These are phyloP conservation scores for Hylaeus anthracinus DNA, from an alignment of 1,140 invertebrate genomes.

Conservation along the genomic window DNA sequence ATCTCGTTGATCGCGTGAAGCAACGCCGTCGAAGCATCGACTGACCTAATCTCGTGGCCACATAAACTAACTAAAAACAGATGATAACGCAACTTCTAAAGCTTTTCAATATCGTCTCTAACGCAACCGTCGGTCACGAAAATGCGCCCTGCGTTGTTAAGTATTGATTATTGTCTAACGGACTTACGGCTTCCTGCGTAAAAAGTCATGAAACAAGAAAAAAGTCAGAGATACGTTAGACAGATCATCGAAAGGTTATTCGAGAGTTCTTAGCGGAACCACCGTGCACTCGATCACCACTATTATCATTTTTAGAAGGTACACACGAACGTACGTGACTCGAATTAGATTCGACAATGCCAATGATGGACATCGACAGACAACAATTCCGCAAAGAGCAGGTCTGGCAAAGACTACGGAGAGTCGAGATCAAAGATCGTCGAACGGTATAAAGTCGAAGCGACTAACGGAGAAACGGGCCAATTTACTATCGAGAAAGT, in stretches of 20 bases:
- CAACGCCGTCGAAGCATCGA: conserved; percentile 52
- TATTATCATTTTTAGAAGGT: conserved; percentile 26
- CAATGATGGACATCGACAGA: neutral
- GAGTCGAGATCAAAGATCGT: conserved; percentile 18
- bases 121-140: conserved; percentile 61
- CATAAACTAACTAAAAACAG: conserved; percentile 49
- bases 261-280: conserved; percentile 47
- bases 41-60: conserved; percentile 53
- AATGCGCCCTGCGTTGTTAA: conserved; percentile 55
- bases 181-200: conserved; percentile 87
- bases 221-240: conserved; percentile 66
- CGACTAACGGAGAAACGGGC: conserved; percentile 28
- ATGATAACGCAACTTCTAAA: conserved; percentile 57
- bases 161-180: conserved; percentile 58
- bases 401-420: conserved; percentile 21
- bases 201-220: conserved; percentile 73
- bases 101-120: conserved; percentile 82
- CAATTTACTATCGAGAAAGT: conserved; percentile 50
- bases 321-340: neutral
- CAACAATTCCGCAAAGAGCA: conserved; percentile 4
- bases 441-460: neutral
- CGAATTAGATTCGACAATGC: neutral
- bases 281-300: conserved; percentile 56
- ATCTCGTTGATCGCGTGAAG: conserved; percentile 52
- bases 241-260: conserved; percentile 36